phyloP scores from a whole-genome alignment of 2,888 invertebrate genomes.

The Andrena minutula region DNA sequence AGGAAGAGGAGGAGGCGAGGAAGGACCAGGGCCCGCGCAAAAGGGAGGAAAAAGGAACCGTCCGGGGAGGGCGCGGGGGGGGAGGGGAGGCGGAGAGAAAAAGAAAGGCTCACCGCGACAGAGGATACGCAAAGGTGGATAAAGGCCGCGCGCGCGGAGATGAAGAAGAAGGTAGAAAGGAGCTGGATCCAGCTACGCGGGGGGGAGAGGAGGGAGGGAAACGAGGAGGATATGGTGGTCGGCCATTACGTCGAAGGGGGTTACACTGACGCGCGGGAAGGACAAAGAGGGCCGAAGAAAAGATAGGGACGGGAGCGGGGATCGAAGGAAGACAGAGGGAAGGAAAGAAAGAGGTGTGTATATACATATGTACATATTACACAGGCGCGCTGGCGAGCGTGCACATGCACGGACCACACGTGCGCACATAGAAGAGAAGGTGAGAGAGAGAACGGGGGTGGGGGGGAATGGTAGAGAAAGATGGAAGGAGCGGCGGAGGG shows the following conservation, averaged over 20 bases:
- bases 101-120: conserved; percentile 60
- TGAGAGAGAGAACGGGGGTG: neutral
- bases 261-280: conserved; percentile 58
- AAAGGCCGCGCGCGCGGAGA: conserved; percentile 64
- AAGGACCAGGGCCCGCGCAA: neutral
- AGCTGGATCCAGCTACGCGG: conserved; percentile 44
- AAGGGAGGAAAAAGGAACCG: conserved; percentile 14
- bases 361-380: conserved; percentile 11
- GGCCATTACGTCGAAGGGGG: conserved; percentile 81
- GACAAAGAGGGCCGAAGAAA: conserved; percentile 65
- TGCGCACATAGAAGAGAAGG: conserved; percentile 30
- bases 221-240: conserved; percentile 72
- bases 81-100: conserved; percentile 30
- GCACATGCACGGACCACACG: neutral
- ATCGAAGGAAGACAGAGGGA: conserved; percentile 72
- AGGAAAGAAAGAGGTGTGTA: conserved; percentile 37
- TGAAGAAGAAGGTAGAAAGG: conserved; percentile 53
- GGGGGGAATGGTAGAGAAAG: conserved; percentile 67
- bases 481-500: conserved; percentile 81
- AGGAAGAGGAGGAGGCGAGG: conserved; percentile 1
- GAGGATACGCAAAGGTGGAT: conserved; percentile 74
- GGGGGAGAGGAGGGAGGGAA: conserved; percentile 33
- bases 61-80: neutral
- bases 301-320: conserved; percentile 34
- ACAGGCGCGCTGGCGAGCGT: neutral